Conservation (phyloP, 35 echinoderm and acorn worm genomes). For the Ophiothrix spiculata region DNA sequence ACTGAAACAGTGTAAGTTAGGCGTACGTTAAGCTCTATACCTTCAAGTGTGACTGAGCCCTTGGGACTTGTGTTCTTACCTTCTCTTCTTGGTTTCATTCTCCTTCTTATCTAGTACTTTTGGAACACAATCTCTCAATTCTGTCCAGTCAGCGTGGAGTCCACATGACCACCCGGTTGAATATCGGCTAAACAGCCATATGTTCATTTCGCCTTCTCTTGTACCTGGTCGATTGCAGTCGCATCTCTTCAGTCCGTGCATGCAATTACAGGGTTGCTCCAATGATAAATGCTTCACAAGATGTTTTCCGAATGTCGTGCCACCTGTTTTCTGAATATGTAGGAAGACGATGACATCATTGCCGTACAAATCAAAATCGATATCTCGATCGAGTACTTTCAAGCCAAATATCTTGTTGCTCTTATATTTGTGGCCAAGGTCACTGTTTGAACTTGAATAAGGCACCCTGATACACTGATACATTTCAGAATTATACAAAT, state of each 20-base stretch:
- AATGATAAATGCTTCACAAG: constrained; percentile 63
- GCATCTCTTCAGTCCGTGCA: constrained; percentile 48
- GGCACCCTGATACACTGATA: neutral
- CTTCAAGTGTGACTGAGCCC: no score
- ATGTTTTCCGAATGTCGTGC: constrained; percentile 78
- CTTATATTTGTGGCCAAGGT: neutral
- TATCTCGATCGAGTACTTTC: neutral
- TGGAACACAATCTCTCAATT: constrained; percentile 82
- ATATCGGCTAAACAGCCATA: constrained; percentile 88
- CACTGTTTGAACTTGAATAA: neutral
- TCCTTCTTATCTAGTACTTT: constrained; percentile 67
- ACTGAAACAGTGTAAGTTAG: no score
- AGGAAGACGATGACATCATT: constrained; percentile 79
- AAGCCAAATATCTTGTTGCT: neutral
- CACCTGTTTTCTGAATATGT: constrained; percentile 96
- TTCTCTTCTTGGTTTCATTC: constrained; percentile 30
- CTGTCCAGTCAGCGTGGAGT: constrained; percentile 95
- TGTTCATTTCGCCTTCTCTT: neutral
- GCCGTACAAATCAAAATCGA: constrained; percentile 47
- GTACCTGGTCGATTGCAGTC: constrained; percentile 67
- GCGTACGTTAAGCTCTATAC: no score
- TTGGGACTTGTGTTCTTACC: no score
- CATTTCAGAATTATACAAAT: neutral
- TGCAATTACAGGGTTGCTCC: constrained; percentile 64
- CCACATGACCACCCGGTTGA: constrained; percentile 93